Percentiles rank a stretch among this genome's conserved stretches.
These are phyloP conservation scores for Cephalotes varians DNA, from an alignment of 2,888 invertebrate genomes.

Conservation along the genomic window DNA sequence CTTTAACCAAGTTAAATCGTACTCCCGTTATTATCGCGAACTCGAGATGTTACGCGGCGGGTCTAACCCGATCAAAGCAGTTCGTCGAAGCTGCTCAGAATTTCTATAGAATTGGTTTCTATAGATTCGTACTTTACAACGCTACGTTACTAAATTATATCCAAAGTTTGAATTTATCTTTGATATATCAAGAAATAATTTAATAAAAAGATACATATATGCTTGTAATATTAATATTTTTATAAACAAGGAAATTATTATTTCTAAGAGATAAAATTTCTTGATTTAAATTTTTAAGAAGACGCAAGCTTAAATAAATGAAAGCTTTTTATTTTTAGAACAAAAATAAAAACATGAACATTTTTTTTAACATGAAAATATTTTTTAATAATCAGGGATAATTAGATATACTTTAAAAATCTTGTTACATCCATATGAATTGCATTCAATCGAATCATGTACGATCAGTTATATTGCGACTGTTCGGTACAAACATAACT, in stretches of 20 bases:
- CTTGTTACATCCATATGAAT: slow-evolving; percentile 7
- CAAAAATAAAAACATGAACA: no score
- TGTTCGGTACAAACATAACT: slow-evolving; percentile 33
- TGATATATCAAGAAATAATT: not conserved
- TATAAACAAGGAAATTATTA: not conserved
- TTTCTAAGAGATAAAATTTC: no score
- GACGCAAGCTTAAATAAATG: no score
- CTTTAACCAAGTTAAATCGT: slow-evolving; percentile 80
- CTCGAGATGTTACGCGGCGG: slow-evolving; percentile 70
- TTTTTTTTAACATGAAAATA: no score
- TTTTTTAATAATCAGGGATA: no score
- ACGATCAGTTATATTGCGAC: slow-evolving; percentile 34
- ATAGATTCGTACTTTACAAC: slow-evolving; percentile 15
- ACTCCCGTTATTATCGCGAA: slow-evolving; percentile 73
- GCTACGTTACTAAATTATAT: slow-evolving; percentile 30
- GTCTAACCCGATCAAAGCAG: slow-evolving; percentile 73
- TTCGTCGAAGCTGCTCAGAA: slow-evolving; percentile 63
- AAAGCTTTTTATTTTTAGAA: no score
- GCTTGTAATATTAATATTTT: not conserved
- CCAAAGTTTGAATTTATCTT: not conserved
- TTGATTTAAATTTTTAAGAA: no score
- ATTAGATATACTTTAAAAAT: not conserved
- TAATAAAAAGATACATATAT: not conserved
- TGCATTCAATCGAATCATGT: slow-evolving; percentile 32
- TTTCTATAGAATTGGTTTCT: slow-evolving; percentile 69